Evolutionary conservation across 1,140 invertebrate species (phyloP), one percentile per base, ranked within the genome.

Genomic region (Parapsyche elsis): DNA sequence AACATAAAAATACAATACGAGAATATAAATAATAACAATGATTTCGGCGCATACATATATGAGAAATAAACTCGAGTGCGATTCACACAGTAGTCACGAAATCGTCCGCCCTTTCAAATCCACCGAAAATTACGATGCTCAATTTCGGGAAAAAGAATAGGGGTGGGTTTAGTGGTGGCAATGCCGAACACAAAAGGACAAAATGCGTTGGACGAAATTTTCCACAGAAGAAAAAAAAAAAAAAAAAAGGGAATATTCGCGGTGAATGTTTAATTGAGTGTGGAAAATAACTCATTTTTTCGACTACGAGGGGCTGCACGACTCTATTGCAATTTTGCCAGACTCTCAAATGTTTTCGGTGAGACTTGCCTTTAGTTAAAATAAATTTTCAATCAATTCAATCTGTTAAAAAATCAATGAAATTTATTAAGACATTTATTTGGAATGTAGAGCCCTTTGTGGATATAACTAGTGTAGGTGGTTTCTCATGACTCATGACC

Each of bases 221-320:
- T 16, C 64, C 16, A 21, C 21, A 16, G 53, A n/a, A 16, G 53
- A 7, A 38, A 38, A 38, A n/a, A 64, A 10, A 23, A 64, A 64
- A 38, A 16, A 23, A 24, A 75, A 75, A 57, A 75, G 73, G 45
- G 73, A 75, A 75, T 75, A 57, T 75, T 57, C 49, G 44, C 23
- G 7, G 24, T 26, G 73, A 75, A 57, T 75, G 73, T 75, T 75
- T 75, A 75, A 75, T 75, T 75, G 73, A 75, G 73, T 75, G 73
- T 75, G 73, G 73, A 75, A 75, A 75, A 75, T 75, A 75, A 75
- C 73, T 75, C 73, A 75, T 75, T 75, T 75, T 75, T 75, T 26
- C 16, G 30, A 38, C 30, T 7, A 38, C 30, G 30, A 38, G 30
- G 57, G 57, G 57, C 30, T 21, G n/a, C 57, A 61, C 9, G 7